Base-by-base conservation (phyloP, 2,113 vertebrate species). In the Dinomys branickii region DNA sequence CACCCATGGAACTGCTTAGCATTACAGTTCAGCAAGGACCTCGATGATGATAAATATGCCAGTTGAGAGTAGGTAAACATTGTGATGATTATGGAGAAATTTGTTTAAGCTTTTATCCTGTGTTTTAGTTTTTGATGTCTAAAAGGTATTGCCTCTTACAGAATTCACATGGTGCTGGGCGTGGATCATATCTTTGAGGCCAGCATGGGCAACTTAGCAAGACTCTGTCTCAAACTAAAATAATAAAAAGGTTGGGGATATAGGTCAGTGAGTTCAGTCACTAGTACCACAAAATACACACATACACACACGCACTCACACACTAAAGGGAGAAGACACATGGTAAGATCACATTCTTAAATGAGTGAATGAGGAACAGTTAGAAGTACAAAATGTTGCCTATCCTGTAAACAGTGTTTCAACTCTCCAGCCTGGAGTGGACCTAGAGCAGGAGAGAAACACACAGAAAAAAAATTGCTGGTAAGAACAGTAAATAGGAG, bases 121-220 rank as follows among this genome's bases (percentile, higher is more conserved):
- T 24, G 38, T 50, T 90, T 86, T 83, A 63, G 28, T 94, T 95
- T 96, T 59, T 94, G n/a, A 56, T 78, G 47, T 52, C 65, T 87
- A 63, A 52, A 78, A 77, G 33, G 2, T 26, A 87, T 63, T 87
- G 41, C 22, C 11, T 50, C 13, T 89, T 94, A 91, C 38, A 82
- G 56, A 95, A 88, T 73, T 22, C 47, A 92, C n/a, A 71, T 58
- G n/a, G n/a, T 84, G 7, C 77, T 80, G 47, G 17, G 47, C 8
- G 20, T 80, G 30, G 77, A 52, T 54, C 30, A 10, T 17, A 52
- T 52, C 7, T 80, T 52, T 52, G 44, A 50, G 44, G 28, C 44
- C 47, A 78, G 26, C 14, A 2, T 78, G 77, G 47, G 47, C 30
- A 35, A 80, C 22, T 80, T 33, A 80, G 73, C 9, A 2, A 75